phyloP scores from a whole-genome alignment of 2,113 vertebrate genomes.

The Rhinolophus ferrumequinum region DNA sequence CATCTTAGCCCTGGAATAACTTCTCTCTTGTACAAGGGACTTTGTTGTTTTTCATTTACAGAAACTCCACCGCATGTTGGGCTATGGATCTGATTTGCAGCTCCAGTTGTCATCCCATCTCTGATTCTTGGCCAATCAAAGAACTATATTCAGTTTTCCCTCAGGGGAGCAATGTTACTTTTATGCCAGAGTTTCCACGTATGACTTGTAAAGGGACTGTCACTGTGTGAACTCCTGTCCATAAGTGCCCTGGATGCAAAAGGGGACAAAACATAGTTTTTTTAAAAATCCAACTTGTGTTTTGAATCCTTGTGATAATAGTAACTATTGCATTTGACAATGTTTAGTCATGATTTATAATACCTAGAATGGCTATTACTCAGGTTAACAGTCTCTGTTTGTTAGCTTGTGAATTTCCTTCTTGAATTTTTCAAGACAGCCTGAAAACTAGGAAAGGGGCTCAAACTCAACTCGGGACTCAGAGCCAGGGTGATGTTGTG shows the following conservation, averaged over 20 bases:
- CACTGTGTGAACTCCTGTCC: background rate
- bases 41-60: background rate
- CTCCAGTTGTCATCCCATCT: too few species aligned
- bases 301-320: background rate
- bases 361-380: background rate
- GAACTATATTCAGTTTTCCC: background rate
- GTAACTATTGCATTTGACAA: background rate
- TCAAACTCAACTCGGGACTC: background rate
- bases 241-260: background rate
- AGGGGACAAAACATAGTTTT: background rate
- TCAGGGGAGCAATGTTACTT: background rate
- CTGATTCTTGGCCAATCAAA: background rate
- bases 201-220: background rate
- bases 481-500: background rate
- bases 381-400: background rate
- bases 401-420: background rate
- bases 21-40: background rate
- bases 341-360: background rate
- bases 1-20: background rate
- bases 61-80: background rate
- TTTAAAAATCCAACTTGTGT: background rate
- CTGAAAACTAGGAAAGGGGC: background rate
- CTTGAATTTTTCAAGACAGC: constrained; percentile 1
- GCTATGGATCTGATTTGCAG: background rate
- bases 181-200: background rate